Base-by-base conservation (phyloP, 2,888 invertebrate species). In the Acrobasis repandana region DNA sequence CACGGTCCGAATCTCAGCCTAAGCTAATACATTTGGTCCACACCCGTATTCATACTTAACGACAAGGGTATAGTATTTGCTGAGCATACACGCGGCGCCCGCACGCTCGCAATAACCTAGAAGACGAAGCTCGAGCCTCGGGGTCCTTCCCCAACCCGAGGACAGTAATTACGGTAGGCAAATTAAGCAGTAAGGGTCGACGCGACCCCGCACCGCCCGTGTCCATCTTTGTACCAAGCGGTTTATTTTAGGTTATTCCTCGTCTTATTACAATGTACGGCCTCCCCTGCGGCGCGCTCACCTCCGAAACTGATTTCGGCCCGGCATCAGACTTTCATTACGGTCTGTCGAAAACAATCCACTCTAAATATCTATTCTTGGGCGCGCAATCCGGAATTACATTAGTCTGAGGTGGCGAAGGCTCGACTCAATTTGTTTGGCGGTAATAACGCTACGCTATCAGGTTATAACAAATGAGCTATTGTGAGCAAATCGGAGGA, bases 161-260 rank as follows among this genome's bases (percentile, higher is more conserved):
- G 92, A 92, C 92, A 92, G 93, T 92, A 93, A 93, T 93, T 93
- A 93, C 92, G 90, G 92, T 91, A 92, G 92, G 93, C 93, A 93
- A 93, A 93, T 93, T 92, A 92, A 92, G 93, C 92, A 92, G 92
- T 91, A 86, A 90, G 90, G 89, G 83, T 83, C 86, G 75, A 71
- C 68, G 70, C 74, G 73, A 75, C 77, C 82, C 81, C 79, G 76
- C 82, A 69, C 78, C 82, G 80, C 88, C 78, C 82, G 80, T 89
- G 89, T 88, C 90, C 90, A 88, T 90, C 90, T 88, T 88, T 88
- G 87, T 88, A 74, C 83, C 46, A 76, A 77, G 69, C 84, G 87
- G 91, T 90, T 91, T 91, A 90, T 92, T 92, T 90, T 88, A 88
- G 88, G 88, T 90, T 90, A 86, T 90, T 90, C 84, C 85, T 79